A percentile compares a stretch with the other conserved stretches of the same genome.
Evolutionary conservation across 2,797 vertebrate genomes (phyloP).

Genomic region (Sitta carolinensis): DNA sequence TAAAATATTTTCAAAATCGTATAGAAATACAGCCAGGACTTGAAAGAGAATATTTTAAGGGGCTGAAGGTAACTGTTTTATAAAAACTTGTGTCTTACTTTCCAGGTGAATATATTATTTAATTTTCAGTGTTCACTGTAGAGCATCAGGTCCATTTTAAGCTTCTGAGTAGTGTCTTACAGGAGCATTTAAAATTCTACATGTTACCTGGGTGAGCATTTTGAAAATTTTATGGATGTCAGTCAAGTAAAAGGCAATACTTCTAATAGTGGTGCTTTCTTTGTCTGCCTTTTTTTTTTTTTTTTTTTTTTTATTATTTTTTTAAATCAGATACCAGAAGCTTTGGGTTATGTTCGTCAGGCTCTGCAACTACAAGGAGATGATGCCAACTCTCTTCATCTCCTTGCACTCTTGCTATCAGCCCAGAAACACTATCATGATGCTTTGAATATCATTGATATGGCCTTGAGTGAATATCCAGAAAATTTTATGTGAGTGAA

Average conservation of each 20-base stretch:
- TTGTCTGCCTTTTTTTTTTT: background rate
- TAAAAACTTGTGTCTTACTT: background rate
- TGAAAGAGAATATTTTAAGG: background rate
- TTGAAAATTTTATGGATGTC: background rate
- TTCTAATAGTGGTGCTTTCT: conserved; percentile 29
- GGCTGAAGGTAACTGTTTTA: background rate
- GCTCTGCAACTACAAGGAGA: conserved; percentile 96
- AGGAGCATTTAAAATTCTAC: background rate
- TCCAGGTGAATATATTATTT: background rate
- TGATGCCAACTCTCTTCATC: conserved; percentile 94
- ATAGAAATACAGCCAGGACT: background rate
- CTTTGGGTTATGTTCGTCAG: conserved; percentile 94
- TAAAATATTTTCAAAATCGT: background rate
- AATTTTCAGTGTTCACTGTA: background rate
- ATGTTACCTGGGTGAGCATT: background rate
- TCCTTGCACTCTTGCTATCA: conserved; percentile 92
- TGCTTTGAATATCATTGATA: conserved; percentile 96
- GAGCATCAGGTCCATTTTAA: background rate
- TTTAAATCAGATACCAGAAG: conserved; percentile 91
- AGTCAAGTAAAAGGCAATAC: background rate
- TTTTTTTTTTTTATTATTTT: background rate
- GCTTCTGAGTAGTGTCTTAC: background rate
- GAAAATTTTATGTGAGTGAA: conserved; percentile 94
- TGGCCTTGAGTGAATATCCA: conserved; percentile 97
- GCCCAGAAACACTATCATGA: conserved; percentile 98